Percentiles rank a stretch among this genome's conserved stretches.
phyloP scores from a whole-genome alignment of 1,140 invertebrate species.

The Thrips palmi region DNA sequence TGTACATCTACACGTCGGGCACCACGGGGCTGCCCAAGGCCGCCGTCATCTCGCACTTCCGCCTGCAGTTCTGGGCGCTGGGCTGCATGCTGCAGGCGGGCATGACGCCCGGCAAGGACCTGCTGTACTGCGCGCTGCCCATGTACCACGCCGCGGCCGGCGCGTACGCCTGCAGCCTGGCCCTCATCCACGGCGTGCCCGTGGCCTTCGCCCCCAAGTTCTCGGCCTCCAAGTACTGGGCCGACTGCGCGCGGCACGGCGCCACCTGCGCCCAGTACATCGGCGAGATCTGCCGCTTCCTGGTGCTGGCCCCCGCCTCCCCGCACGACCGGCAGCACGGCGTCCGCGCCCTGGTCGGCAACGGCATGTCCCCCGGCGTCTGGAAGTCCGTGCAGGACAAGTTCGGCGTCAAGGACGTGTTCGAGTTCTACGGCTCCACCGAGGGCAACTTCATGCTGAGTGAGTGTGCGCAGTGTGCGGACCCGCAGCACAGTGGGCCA shows the following conservation, averaged over 20 bases:
- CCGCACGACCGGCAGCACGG: slow-evolving; percentile 23
- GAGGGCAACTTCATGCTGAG: slow-evolving; percentile 52
- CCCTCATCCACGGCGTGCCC: slow-evolving; percentile 36
- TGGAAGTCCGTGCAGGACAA: slow-evolving; percentile 29
- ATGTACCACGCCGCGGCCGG: slow-evolving; percentile 50
- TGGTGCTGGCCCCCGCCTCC: slow-evolving; percentile 38
- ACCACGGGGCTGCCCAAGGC: slow-evolving; percentile 86
- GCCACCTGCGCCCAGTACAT: slow-evolving; percentile 59
- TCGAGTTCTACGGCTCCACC: slow-evolving; percentile 55
- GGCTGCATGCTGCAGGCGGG: slow-evolving; percentile 24
- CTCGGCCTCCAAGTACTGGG: slow-evolving; percentile 55
- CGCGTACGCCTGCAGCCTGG: slow-evolving; percentile 34
- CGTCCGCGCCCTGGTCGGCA: slow-evolving; percentile 24
- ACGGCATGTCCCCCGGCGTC: slow-evolving; percentile 24
- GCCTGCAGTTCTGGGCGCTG: slow-evolving; percentile 23
- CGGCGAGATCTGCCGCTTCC: slow-evolving; percentile 58
- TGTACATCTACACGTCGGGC: slow-evolving; percentile 81
- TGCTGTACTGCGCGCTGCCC: slow-evolving; percentile 40
- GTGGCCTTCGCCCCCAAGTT: slow-evolving; percentile 49
- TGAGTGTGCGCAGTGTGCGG: slow-evolving; percentile 18
- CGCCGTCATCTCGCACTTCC: slow-evolving; percentile 58
- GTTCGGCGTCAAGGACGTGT: slow-evolving; percentile 39
- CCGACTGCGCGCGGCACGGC: slow-evolving; percentile 45
- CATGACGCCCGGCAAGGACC: slow-evolving; percentile 21
- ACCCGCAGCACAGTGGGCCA: too few relatives aligned